Evolutionary conservation across 2,113 vertebrate genomes (phyloP).

Genomic region (Gambusia holbrooki): DNA sequence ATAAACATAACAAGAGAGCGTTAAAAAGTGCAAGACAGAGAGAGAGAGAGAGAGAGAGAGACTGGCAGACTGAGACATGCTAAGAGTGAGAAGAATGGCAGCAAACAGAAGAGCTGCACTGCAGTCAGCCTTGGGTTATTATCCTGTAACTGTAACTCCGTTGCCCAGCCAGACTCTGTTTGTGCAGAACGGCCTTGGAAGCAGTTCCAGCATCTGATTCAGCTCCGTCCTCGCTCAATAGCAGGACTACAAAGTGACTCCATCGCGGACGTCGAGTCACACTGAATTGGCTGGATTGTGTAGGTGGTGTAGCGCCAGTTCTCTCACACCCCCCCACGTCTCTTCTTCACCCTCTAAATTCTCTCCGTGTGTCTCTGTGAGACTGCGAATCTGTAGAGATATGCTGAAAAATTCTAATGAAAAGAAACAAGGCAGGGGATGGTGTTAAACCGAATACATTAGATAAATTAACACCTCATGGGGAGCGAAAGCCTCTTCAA

Average conservation of each 20-base stretch:
- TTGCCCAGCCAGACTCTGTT: conserved; percentile 13
- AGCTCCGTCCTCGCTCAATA: conserved; percentile 30
- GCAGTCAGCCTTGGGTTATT: conserved; percentile 25
- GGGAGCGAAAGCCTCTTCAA: not conserved
- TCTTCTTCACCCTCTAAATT: conserved; percentile 27
- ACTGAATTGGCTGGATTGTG: conserved; percentile 22
- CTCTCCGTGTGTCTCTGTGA: conserved; percentile 13
- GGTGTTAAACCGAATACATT: conserved; percentile 56
- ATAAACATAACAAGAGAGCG: not conserved
- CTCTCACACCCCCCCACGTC: conserved; percentile 3
- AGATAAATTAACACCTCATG: conserved; percentile 45
- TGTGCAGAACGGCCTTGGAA: conserved; percentile 27
- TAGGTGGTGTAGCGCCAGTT: conserved; percentile 31
- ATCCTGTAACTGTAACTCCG: conserved; percentile 19
- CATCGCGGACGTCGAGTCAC: conserved; percentile 8
- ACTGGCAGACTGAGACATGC: conserved; percentile 1
- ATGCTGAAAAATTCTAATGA: not conserved
- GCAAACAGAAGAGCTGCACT: conserved; percentile 1
- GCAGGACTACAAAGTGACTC: conserved; percentile 31
- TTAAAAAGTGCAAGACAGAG: not conserved
- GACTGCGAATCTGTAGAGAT: conserved; percentile 22
- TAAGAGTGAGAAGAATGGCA: not conserved
- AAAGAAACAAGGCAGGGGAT: conserved; percentile 12
- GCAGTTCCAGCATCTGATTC: conserved; percentile 49
- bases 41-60: not conserved